Base-by-base conservation (phyloP, 2,113 vertebrate species). In the Gopherus evgoodei region DNA sequence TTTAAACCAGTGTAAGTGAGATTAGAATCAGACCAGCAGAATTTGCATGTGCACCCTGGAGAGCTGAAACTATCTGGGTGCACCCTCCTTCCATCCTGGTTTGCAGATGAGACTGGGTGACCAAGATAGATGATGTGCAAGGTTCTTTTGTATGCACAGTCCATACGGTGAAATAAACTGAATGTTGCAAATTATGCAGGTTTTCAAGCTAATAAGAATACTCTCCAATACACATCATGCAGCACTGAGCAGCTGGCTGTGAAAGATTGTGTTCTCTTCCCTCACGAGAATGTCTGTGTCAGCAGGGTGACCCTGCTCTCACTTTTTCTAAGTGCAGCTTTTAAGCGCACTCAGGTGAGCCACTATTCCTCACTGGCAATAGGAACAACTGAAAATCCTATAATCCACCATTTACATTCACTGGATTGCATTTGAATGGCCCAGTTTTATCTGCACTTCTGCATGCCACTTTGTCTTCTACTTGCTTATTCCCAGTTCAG, bases 311-410 rank as follows among this genome's bases (percentile, higher is more conserved):
- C n/a, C 59, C 21, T 94, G 22, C 69, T 86, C 56, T 86, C 9
- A 3, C 69, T 88, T 84, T 93, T 90, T 88, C 12, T 89, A 50
- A 93, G 31, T 82, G 29, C 59, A 10, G 31, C 87, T 93, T 53
- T 83, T 93, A 90, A 80, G 42, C 49, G 79, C 53, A 85, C 31
- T 91, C 11, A 38, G 27, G 75, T 52, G 88, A 90, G 22, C n/a
- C 92, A 49, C 35, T 72, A 92, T 93, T 85, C 72, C 14, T 94
- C 22, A 75, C 31, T 65, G 31, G 62, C 44, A 72, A 57, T 86
- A 72, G 86, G 85, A 94, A 16, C 69, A 54, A 35, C 76, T 94
- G 84, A 90, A 95, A 97, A 91, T 89, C 86, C 19, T 50, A 50
- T 59, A 90, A 90, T 31, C 24, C 81, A 47, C 93, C 1, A 84